These are phyloP conservation scores for Penaeus vannamei DNA, from an alignment of 1,140 invertebrate genomes.

Conservation along the genomic window DNA sequence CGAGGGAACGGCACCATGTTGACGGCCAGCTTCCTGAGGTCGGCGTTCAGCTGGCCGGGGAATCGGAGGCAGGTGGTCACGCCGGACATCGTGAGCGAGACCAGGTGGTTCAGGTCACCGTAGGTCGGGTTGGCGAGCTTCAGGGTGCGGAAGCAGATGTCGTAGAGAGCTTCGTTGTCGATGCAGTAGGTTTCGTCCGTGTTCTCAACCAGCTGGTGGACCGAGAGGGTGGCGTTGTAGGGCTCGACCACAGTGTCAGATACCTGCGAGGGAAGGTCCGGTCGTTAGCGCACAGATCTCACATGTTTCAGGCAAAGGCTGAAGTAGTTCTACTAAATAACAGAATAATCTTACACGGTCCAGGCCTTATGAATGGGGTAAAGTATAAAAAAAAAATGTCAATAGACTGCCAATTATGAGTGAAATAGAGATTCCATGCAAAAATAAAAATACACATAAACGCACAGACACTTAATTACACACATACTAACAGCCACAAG, in stretches of 20 bases:
- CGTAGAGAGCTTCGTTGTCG: slow-evolving; percentile 8
- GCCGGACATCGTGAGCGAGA: slow-evolving; percentile 5
- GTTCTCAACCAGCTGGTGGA: slow-evolving; percentile 20
- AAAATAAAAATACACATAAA: no score
- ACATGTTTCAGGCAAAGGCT: neutral
- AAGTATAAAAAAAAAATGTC: no score
- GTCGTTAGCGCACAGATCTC: no score
- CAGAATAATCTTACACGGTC: no score
- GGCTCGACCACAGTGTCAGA: slow-evolving; percentile 22
- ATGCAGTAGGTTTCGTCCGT: slow-evolving; percentile 24
- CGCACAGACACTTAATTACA: no score
- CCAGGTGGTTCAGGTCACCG: slow-evolving; percentile 10
- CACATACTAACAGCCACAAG: no score
- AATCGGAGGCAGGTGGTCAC: slow-evolving; percentile 5
- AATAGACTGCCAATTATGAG: no score
- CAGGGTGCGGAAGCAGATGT: slow-evolving; percentile 7
- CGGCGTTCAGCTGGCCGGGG: slow-evolving; percentile 23
- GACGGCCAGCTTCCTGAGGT: slow-evolving; percentile 13
- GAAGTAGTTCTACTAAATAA: no score
- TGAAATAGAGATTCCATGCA: no score
- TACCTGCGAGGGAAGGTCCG: neutral
- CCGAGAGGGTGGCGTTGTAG: slow-evolving; percentile 9
- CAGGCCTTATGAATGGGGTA: no score
- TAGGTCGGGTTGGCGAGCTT: slow-evolving; percentile 5
- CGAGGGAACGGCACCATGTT: slow-evolving; percentile 23